Conservation (phyloP, 1,140 invertebrate species). For the Brachionus rubens region DNA sequence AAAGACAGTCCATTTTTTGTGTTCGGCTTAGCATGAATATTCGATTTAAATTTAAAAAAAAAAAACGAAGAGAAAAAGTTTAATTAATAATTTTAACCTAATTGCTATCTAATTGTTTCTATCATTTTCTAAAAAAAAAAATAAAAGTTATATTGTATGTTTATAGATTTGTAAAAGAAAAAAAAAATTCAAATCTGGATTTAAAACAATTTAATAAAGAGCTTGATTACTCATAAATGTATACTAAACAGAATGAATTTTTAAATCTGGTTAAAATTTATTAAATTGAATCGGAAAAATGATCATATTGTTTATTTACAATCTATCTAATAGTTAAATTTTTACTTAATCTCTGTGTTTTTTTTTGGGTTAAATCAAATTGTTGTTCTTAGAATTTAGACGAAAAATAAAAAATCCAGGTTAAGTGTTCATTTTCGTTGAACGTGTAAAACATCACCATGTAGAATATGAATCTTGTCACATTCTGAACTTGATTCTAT, state of each 20-base stretch:
- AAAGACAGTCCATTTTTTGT: too few species aligned
- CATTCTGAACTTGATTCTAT: too few species aligned
- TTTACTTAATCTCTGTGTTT: conserved; percentile 5
- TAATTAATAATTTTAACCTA: conserved; percentile 35
- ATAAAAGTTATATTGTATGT: neutral
- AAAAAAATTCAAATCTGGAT: conserved; percentile 35
- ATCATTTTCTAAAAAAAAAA: too few species aligned
- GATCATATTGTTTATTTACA: conserved; percentile 30
- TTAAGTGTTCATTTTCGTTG: too few species aligned
- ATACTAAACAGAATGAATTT: neutral
- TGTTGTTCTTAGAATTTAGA: too few species aligned
- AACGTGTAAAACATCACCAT: too few species aligned
- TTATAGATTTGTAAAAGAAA: neutral
- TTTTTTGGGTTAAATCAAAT: too few species aligned
- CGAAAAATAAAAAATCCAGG: too few species aligned
- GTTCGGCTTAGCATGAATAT: neutral
- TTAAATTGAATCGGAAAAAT: conserved; percentile 21
- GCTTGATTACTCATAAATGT: neutral
- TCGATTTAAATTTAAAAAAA: conserved; percentile 7
- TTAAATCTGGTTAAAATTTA: conserved; percentile 25
- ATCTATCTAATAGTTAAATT: conserved; percentile 11
- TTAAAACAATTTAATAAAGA: conserved; percentile 1
- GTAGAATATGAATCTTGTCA: too few species aligned
- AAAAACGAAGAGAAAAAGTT: neutral
- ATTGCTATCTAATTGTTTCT: conserved; percentile 24